A percentile compares a stretch with the other conserved stretches of the same genome.
Evolutionary conservation across 1,140 invertebrate genomes (phyloP).

Genomic region (Ceratosolen solmsi): DNA sequence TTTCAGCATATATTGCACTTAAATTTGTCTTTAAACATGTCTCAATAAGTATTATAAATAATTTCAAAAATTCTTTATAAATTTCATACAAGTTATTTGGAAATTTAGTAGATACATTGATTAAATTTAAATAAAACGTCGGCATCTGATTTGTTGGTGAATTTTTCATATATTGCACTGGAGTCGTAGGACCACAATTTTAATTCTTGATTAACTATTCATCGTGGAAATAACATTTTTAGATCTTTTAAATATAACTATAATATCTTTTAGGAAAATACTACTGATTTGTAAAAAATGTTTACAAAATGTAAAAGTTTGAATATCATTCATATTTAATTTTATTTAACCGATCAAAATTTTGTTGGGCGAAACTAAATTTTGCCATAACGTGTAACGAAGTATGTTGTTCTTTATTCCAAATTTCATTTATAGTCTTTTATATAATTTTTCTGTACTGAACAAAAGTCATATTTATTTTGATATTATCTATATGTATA

Average conservation of each 20-base stretch:
- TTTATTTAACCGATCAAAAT: background rate
- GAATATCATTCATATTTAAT: background rate
- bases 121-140: background rate
- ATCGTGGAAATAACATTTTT: background rate
- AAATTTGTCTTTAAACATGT: background rate
- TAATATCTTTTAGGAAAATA: slow-evolving; percentile 30
- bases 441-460: slow-evolving; percentile 10
- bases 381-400: slow-evolving; percentile 34
- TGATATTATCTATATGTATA: too few relatives aligned
- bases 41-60: background rate
- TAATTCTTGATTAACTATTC: background rate
- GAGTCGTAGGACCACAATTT: background rate
- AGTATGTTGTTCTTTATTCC: slow-evolving; percentile 47
- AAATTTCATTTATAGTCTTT: slow-evolving; percentile 49
- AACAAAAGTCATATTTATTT: too few relatives aligned
- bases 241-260: background rate
- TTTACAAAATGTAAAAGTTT: background rate
- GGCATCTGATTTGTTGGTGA: too few relatives aligned
- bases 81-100: background rate
- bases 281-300: slow-evolving; percentile 32
- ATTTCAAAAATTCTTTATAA: background rate
- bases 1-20: slow-evolving; percentile 7
- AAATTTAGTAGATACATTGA: too few relatives aligned
- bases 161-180: background rate
- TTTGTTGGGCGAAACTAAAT: slow-evolving; percentile 40